These are phyloP conservation scores for Drosophila anomelani DNA, from an alignment of 2,888 invertebrate species.

Conservation along the genomic window DNA sequence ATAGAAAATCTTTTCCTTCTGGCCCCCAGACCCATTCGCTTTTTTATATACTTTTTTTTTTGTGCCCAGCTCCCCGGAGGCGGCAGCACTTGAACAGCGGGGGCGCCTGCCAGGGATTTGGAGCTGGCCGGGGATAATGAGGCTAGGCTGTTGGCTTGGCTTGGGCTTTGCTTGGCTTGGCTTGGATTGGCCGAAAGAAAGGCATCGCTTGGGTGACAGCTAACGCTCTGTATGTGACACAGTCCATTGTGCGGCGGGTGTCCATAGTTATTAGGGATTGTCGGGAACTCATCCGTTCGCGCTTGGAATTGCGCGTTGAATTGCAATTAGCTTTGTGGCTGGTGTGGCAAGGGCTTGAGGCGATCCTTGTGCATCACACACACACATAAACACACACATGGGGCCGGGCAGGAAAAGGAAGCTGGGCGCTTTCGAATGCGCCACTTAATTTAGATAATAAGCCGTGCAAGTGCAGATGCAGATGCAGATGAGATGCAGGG, in stretches of 20 bases:
- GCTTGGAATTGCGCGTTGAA: slow-evolving; percentile 32
- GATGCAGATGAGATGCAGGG: slow-evolving; percentile 16
- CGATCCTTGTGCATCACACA: slow-evolving; percentile 46
- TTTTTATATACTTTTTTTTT: slow-evolving; percentile 35
- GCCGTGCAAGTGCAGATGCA: slow-evolving; percentile 43
- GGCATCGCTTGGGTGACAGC: slow-evolving; percentile 44
- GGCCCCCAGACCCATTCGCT: slow-evolving; percentile 31
- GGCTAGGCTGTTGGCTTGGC: slow-evolving; percentile 18
- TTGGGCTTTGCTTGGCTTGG: slow-evolving; percentile 6
- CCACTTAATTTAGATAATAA: slow-evolving; percentile 78
- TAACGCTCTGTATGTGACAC: slow-evolving; percentile 23
- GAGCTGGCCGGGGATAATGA: slow-evolving; percentile 20
- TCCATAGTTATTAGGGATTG: slow-evolving; percentile 14
- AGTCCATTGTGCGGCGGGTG: slow-evolving; percentile 31
- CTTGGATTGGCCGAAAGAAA: slow-evolving; percentile 42
- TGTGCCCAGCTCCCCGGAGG: slow-evolving; percentile 70
- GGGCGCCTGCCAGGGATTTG: slow-evolving; percentile 6
- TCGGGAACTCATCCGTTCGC: slow-evolving; percentile 16
- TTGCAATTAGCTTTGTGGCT: slow-evolving; percentile 70
- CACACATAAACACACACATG: slow-evolving; percentile 25
- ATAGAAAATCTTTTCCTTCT: slow-evolving; percentile 57
- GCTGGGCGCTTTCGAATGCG: slow-evolving; percentile 57
- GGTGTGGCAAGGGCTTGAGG: slow-evolving; percentile 65
- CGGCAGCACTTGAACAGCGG: slow-evolving; percentile 69
- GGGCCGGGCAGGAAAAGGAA: slow-evolving; percentile 72